Conservation (phyloP, 2,113 vertebrate species). For the Pelmatolapia mariae region DNA sequence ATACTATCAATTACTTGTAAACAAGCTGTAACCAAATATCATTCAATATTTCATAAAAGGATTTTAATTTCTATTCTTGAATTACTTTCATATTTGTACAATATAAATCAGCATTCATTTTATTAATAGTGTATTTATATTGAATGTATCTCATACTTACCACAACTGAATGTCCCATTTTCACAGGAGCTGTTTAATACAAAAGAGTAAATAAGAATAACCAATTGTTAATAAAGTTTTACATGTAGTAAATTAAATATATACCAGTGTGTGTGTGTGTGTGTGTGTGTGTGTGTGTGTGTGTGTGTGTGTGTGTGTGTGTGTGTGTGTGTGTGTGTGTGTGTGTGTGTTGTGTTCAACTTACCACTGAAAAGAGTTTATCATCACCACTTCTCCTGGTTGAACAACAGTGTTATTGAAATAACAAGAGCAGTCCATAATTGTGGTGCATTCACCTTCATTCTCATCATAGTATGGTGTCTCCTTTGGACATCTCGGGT, state of each 20-base stretch:
- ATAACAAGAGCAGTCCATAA: constrained; percentile 73
- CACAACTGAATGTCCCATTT: constrained; percentile 35
- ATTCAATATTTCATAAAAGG: background rate
- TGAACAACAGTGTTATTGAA: constrained; percentile 65
- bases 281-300: no score
- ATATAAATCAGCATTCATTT: background rate
- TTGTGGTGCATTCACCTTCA: constrained; percentile 65
- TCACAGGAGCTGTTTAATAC: constrained; percentile 34
- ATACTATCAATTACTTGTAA: accelerated
- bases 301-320: background rate
- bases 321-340: background rate
- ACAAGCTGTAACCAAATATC: background rate
- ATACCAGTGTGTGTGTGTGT: background rate
- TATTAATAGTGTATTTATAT: background rate
- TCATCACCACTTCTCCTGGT: constrained; percentile 33
- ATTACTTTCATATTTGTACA: no score
- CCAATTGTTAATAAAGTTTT: background rate
- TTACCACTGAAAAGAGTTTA: constrained; percentile 45
- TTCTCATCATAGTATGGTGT: constrained; percentile 80
- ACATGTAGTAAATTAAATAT: background rate
- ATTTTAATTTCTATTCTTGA: background rate
- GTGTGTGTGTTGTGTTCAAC: background rate
- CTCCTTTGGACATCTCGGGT: constrained; percentile 74
- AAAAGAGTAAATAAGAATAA: background rate
- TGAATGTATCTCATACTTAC: constrained; percentile 36